phyloP scores from a whole-genome alignment of 2,888 invertebrate genomes.

The Apodemia mormo region DNA sequence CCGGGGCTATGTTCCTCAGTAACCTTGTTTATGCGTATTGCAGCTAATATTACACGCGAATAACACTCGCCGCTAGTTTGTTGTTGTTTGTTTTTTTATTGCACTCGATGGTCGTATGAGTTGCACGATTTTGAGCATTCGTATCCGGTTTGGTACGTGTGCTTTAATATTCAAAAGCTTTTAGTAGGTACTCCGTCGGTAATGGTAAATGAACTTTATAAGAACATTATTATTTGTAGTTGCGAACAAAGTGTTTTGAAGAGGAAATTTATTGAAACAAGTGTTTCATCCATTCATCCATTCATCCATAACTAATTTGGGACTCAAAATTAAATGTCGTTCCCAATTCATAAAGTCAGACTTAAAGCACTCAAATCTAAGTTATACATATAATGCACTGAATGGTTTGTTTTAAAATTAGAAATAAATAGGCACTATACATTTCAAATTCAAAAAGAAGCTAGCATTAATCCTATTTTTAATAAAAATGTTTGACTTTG shows the following conservation, averaged over 20 bases:
- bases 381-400: no score
- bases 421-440: no score
- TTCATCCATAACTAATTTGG: background rate
- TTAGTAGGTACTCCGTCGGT: constrained; percentile 7
- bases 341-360: no score
- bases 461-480: no score
- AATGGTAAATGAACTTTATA: constrained; percentile 4
- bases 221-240: constrained; percentile 6
- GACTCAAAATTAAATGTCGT: no score
- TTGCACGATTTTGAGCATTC: constrained; percentile 39
- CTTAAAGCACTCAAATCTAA: no score
- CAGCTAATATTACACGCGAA: constrained; percentile 76
- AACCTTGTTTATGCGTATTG: constrained; percentile 78
- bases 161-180: constrained; percentile 15
- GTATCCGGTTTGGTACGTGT: constrained; percentile 25
- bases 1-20: constrained; percentile 68
- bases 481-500: no score
- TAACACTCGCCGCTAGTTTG: constrained; percentile 61
- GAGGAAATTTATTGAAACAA: background rate
- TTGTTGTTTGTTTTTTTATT: constrained; percentile 58
- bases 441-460: no score
- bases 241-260: background rate
- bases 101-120: constrained; percentile 55
- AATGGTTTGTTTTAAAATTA: no score
- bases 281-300: background rate